A percentile compares a stretch with the other conserved stretches of the same genome.
Conservation (phyloP, 2,113 vertebrate species). For the Pseudorectes ferrugineus region DNA sequence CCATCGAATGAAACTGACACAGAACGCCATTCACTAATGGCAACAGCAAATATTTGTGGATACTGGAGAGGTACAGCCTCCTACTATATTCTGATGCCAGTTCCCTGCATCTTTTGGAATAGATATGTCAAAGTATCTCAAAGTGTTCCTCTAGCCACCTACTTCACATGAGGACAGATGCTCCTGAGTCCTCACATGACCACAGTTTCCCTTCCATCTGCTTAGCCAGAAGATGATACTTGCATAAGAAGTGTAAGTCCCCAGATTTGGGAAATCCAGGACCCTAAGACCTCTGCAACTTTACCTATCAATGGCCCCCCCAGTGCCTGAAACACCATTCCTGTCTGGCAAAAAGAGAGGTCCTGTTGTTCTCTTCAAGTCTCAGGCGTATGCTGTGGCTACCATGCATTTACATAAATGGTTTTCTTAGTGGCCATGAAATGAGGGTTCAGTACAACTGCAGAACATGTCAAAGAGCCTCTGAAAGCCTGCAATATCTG, state of each 20-base stretch:
- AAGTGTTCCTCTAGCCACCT: neutral
- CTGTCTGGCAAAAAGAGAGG: neutral
- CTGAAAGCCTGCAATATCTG: neutral
- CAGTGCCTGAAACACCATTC: neutral
- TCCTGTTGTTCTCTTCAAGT: neutral
- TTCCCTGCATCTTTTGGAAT: neutral
- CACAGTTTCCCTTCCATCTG: neutral
- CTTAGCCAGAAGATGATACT: neutral
- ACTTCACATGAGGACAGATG: neutral
- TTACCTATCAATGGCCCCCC: fast-evolving
- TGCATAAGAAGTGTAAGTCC: neutral
- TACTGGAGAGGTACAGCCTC: neutral
- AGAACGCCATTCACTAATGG: neutral
- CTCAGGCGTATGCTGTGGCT: neutral
- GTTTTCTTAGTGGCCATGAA: neutral
- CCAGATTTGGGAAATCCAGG: neutral
- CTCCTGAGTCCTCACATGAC: neutral
- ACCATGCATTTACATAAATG: neutral
- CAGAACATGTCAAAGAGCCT: neutral
- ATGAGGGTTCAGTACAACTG: neutral
- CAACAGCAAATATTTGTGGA: neutral
- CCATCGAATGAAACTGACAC: neutral
- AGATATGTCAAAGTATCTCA: neutral
- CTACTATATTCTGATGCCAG: neutral
- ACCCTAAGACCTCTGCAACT: neutral